A percentile compares a stretch with the other conserved stretches of the same genome.
These are phyloP conservation scores for Brachionichthys hirsutus DNA, from an alignment of 2,113 vertebrate species.

Conservation along the genomic window DNA sequence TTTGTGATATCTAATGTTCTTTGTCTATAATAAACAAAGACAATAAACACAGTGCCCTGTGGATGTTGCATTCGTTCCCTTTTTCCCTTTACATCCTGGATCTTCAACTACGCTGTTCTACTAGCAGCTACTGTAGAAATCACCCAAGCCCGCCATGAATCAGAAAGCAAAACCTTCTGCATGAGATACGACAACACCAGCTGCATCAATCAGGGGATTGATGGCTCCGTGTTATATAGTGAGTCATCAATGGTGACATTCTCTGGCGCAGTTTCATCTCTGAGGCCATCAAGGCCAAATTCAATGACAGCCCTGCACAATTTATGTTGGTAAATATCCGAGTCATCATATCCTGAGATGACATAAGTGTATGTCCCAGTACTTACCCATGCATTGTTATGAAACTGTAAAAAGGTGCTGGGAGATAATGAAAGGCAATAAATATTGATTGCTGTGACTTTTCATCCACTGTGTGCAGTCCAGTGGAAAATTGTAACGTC, in stretches of 20 bases:
- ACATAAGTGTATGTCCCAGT: constrained; percentile 10
- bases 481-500: background rate
- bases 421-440: constrained; percentile 10
- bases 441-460: constrained; percentile 9
- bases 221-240: constrained; percentile 42
- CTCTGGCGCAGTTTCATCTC: constrained; percentile 31
- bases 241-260: constrained; percentile 16
- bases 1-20: constrained; percentile 64
- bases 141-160: constrained; percentile 29
- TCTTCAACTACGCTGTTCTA: constrained; percentile 10
- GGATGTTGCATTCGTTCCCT: background rate
- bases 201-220: constrained; percentile 43
- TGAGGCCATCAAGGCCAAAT: constrained; percentile 22
- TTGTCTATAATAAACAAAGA: constrained; percentile 63
- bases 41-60: constrained; percentile 1
- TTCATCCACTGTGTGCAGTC: constrained; percentile 8
- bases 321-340: constrained; percentile 22
- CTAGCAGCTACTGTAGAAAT: constrained; percentile 13
- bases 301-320: constrained; percentile 13
- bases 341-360: constrained; percentile 18
- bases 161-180: constrained; percentile 24
- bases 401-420: constrained; percentile 5
- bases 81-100: background rate
- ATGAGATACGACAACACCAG: constrained; percentile 12
- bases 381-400: constrained; percentile 4